Evolutionary conservation across 2,888 invertebrate species (phyloP), one percentile per base, ranked within the genome.

Genomic region (Disparrhopalites patrizii): DNA sequence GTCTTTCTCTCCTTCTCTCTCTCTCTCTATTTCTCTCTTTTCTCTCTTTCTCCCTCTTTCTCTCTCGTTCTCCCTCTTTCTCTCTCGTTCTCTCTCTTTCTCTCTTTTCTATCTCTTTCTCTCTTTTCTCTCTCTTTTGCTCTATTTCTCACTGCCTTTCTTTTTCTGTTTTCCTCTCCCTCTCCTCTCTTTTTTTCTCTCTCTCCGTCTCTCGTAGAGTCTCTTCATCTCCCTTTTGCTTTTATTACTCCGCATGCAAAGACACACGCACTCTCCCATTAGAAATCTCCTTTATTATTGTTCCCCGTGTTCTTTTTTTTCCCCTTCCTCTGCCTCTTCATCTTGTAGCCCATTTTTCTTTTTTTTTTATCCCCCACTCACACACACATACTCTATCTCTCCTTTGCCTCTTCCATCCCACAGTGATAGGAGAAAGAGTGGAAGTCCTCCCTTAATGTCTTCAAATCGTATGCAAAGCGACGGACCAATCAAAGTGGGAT

Each of bases 51-150:
- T n/a, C n/a, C n/a, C n/a, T n/a, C n/a, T n/a, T n/a, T n/a, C n/a
- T n/a, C n/a, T n/a, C n/a, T n/a, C n/a, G n/a, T n/a, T n/a, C n/a
- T n/a, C n/a, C 54, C 31, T 54, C 54, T 8, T 47, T 47, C 18
- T 47, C 47, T 20, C 18, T 47, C 7, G 7, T 47, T 18, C 47
- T 13, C 25, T n/a, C 28, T 33, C 5, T 36, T 23, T 7, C 3
- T 56, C 36, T 23, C 47, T n/a, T 47, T 8, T 47, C 25, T 23
- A 47, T 61, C 61, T 66, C 40, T 51, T 38, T 58, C 52, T 65
- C 40, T 28, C 28, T 54, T 27, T 38, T 10, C 25, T 20, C 40
- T 25, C 56, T n/a, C 33, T 56, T n/a, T 43, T 40, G 20, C 27
- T 43, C 50, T 52, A 27, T 13, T 36, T 30, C 58, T 52, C 43